Conservation (phyloP, 2,113 vertebrate genomes). For the Prolemur simus region DNA sequence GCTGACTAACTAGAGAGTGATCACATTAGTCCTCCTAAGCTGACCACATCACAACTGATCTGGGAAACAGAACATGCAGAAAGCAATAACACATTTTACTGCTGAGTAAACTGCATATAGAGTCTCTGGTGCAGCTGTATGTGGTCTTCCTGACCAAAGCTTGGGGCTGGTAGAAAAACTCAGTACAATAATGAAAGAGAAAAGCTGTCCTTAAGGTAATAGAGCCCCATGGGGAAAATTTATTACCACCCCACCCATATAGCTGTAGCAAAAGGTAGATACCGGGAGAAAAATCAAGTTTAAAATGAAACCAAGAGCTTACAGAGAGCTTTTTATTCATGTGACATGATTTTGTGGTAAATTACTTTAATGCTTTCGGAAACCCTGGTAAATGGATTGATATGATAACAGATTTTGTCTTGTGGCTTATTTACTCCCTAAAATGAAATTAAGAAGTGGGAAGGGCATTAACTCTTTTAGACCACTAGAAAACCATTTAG, state of each 20-base stretch:
- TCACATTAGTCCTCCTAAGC: neutral
- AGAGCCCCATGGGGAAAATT: constrained; percentile 29
- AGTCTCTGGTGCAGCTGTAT: neutral
- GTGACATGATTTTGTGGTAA: constrained; percentile 50
- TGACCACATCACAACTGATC: neutral
- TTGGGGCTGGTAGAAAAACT: constrained; percentile 23
- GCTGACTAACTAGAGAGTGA: neutral
- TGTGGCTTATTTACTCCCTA: constrained; percentile 48
- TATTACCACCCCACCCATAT: neutral
- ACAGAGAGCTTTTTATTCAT: constrained; percentile 54
- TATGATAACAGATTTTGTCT: constrained; percentile 58
- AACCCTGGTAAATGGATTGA: constrained; percentile 60
- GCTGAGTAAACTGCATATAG: neutral
- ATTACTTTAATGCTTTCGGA: constrained; percentile 62
- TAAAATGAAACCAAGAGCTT: constrained; percentile 41
- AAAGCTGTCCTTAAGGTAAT: constrained; percentile 45
- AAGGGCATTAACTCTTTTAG: constrained; percentile 36
- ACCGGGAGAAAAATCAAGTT: neutral
- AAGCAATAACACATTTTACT: neutral
- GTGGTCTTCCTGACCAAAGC: neutral
- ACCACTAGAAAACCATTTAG: constrained; percentile 9
- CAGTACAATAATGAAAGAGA: constrained; percentile 41
- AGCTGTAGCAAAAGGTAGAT: neutral
- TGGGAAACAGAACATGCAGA: neutral
- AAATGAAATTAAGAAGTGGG: constrained; percentile 49